Evolutionary conservation across 2,113 vertebrate genomes (phyloP).

Genomic region (Elephantulus edwardii): DNA sequence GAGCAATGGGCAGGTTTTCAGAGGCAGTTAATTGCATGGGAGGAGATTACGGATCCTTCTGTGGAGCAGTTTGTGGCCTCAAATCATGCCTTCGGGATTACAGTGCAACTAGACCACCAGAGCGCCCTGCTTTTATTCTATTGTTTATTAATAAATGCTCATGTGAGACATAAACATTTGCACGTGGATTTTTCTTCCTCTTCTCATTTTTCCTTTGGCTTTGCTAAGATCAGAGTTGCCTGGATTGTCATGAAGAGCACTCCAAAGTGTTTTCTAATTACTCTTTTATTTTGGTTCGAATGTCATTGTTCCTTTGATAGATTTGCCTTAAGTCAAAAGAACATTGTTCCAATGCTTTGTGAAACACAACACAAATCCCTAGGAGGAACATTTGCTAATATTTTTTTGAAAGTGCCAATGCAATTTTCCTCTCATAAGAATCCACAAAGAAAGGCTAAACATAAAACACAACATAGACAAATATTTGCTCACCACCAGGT

Average conservation of each 20-base stretch:
- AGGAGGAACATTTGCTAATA: neutral
- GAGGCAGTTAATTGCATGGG: too few species aligned
- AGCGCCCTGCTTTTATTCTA: neutral
- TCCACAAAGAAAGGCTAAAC: neutral
- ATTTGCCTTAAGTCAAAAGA: slow-evolving; percentile 13
- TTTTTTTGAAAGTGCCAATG: neutral
- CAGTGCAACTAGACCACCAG: too few species aligned
- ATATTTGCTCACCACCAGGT: neutral
- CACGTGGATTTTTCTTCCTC: neutral
- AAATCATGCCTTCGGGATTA: too few species aligned
- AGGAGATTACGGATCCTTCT: too few species aligned
- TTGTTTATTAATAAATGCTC: neutral
- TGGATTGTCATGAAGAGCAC: neutral
- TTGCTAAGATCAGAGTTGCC: neutral
- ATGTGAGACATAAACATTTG: neutral
- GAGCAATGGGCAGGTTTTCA: too few species aligned
- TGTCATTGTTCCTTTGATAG: neutral
- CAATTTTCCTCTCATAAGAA: neutral
- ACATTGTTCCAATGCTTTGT: neutral
- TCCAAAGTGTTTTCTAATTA: neutral
- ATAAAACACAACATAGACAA: neutral
- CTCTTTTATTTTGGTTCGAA: slow-evolving; percentile 23
- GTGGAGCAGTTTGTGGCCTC: too few species aligned
- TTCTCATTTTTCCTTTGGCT: neutral
- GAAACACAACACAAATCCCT: neutral